Evolutionary conservation across 2,113 vertebrate species (phyloP).

Genomic region (Danio rerio): DNA sequence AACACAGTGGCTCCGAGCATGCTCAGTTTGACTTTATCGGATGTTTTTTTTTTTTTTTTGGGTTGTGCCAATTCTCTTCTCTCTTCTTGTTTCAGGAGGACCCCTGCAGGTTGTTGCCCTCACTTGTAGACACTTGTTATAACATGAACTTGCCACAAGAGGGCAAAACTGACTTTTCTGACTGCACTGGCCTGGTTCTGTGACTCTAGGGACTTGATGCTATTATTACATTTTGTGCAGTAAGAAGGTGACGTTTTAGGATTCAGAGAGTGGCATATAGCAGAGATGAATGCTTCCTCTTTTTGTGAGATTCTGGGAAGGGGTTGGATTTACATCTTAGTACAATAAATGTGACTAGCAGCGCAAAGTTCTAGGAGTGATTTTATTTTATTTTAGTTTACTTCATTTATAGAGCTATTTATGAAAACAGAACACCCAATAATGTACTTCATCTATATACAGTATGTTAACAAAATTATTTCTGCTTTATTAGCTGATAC

Average conservation of each 20-base stretch:
- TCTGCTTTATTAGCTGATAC: no score
- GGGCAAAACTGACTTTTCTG: constrained; percentile 3
- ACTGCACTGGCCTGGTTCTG: constrained; percentile 25
- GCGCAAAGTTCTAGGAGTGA: no score
- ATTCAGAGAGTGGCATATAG: background rate
- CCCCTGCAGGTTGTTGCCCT: constrained; percentile 33
- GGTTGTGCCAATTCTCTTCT: background rate
- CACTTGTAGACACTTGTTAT: constrained; percentile 36
- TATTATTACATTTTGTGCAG: constrained; percentile 24
- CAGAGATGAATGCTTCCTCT: background rate
- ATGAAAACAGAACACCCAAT: no score
- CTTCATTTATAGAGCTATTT: no score
- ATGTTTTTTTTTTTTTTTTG: constrained; percentile 14
- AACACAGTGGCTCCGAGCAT: constrained; percentile 39
- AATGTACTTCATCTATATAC: no score
- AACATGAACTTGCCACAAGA: constrained; percentile 61
- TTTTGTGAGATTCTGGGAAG: background rate
- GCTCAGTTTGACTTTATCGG: constrained; percentile 34
- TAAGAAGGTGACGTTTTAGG: background rate
- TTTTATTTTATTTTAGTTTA: no score
- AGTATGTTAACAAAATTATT: no score
- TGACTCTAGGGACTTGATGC: constrained; percentile 3
- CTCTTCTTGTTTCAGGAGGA: constrained; percentile 24
- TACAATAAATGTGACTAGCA: no score
- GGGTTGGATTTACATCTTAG: no score